A percentile compares a stretch with the other conserved stretches of the same genome.
phyloP scores from a whole-genome alignment of 2,888 invertebrate species.

The Pollenia griseotomentosa region DNA sequence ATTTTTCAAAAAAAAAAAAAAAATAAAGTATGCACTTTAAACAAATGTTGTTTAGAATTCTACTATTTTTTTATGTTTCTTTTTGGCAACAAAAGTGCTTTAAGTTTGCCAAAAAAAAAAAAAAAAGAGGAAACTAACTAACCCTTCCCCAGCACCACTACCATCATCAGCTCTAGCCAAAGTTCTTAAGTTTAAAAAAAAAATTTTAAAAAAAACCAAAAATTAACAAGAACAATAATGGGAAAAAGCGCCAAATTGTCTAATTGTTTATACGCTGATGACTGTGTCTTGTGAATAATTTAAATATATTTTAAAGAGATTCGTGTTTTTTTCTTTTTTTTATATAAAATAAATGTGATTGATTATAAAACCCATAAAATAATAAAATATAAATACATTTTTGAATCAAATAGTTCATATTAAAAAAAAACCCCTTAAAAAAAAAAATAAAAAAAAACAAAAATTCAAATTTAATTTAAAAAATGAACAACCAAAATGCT shows the following conservation, averaged over 20 bases:
- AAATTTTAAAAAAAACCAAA: neutral
- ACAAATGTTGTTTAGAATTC: neutral
- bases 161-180: neutral
- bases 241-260: slow-evolving; percentile 32
- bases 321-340: no score
- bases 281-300: neutral
- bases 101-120: slow-evolving; percentile 31
- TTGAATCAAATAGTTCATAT: no score
- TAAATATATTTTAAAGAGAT: neutral
- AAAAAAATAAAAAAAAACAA: no score
- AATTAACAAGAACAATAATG: neutral
- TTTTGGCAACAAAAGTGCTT: slow-evolving; percentile 30
- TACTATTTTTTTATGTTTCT: neutral
- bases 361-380: slow-evolving; percentile 9
- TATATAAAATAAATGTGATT: slow-evolving; percentile 7
- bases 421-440: no score
- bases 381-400: neutral
- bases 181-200: slow-evolving; percentile 1
- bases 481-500: no score
- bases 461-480: no score
- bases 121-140: slow-evolving; percentile 12
- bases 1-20: neutral
- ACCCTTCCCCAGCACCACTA: neutral
- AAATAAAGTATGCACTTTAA: slow-evolving; percentile 12
- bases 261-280: neutral